Base-by-base conservation (phyloP, 2,797 vertebrate species). In the Smutsia gigantea region DNA sequence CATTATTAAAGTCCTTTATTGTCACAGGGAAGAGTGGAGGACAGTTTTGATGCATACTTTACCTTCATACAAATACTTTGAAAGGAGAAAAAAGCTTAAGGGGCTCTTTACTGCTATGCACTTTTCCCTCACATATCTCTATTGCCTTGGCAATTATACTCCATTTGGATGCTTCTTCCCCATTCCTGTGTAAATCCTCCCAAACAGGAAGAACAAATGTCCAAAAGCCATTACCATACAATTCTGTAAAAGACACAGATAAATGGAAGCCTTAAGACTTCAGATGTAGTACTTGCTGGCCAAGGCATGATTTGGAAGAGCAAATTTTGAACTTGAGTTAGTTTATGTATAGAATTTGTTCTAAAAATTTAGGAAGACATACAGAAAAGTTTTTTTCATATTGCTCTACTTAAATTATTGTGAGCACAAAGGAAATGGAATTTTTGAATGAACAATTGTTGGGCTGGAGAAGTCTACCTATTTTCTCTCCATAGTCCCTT, bases 1-100 rank as follows among this genome's bases (percentile, higher is more conserved):
- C 81, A 90, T 96, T 96, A 69, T 55, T 97, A 53, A 97, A 90
- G 89, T 97, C 27, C 49, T 93, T 90, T 96, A 97, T 95, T 93
- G 72, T 96, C 87, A 97, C 55, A 96, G 61, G 85, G 91, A 93
- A 90, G 68, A 82, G 42, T 95, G 89, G 96, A 96, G 71, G 81
- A 72, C 88, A 94, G 71, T 85, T 97, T 95, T 75, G 57, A 96
- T 95, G 94, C 96, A 96, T 92, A 93, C 23, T 96, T 97, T 74
- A 92, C 59, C 55, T 85, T 94, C 85, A 74, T 95, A 90, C 72
- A 96, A 66, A 71, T 85, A 84, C 7, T 68, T 86, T 42, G 75
- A 95, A 89, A 85, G 31, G 29, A 84, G 74, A 51, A 37, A 96
- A 77, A 96, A 91, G 46, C 81, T 90, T 78, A 34, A n/a, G 29